These are phyloP conservation scores for Gila robusta DNA, from an alignment of 2,797 vertebrate species.

Conservation along the genomic window DNA sequence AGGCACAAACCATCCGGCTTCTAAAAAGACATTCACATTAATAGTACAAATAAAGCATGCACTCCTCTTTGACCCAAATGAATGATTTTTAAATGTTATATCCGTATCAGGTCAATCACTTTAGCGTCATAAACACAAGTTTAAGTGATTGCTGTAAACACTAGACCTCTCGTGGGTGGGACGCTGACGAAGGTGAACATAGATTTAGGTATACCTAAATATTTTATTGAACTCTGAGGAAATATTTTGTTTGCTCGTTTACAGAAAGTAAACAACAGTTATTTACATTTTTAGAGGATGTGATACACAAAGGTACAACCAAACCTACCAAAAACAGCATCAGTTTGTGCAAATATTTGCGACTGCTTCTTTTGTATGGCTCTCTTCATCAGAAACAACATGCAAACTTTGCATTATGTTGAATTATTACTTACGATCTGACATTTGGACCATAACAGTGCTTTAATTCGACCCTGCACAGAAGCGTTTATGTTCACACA, in stretches of 20 bases:
- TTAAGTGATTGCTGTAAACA: constrained; percentile 24
- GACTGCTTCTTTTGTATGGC: neutral
- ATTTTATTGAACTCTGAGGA: constrained; percentile 53
- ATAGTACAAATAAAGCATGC: neutral
- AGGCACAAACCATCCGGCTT: neutral
- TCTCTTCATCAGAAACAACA: neutral
- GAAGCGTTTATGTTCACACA: neutral
- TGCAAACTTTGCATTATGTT: neutral
- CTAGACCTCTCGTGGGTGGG: constrained; percentile 16
- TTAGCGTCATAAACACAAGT: neutral
- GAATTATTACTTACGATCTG: neutral
- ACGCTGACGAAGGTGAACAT: neutral
- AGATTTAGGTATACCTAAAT: constrained; percentile 44
- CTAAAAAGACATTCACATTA: neutral
- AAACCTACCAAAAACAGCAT: neutral
- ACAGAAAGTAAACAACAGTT: constrained; percentile 61
- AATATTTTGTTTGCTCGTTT: constrained; percentile 56
- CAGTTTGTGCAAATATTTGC: neutral
- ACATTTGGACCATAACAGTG: neutral
- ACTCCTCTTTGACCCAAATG: neutral
- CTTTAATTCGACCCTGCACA: neutral
- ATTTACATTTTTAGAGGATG: constrained; percentile 56
- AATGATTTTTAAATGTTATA: constrained; percentile 8
- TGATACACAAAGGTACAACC: constrained; percentile 31
- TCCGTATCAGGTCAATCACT: neutral